Base-by-base conservation (phyloP, 2,888 invertebrate species). In the Eremobia ochroleuca region DNA sequence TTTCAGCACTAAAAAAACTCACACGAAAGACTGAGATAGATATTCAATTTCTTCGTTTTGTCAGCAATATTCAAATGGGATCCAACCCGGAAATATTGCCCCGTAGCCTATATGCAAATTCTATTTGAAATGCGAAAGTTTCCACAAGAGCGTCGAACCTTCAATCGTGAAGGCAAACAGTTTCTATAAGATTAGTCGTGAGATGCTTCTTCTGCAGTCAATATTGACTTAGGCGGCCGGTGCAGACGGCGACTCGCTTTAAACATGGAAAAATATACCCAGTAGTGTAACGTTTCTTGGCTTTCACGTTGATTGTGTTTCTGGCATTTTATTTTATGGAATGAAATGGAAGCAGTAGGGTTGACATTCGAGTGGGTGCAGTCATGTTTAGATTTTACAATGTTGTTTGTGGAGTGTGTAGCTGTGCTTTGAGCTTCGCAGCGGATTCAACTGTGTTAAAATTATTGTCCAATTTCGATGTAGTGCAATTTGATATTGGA, bases 161-260 rank as follows among this genome's bases (percentile, higher is more conserved):
- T 95, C 95, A 94, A 95, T 95, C 95, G 93, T 88, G 92, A 93
- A 94, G 83, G 95, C 94, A 96, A 96, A 96, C 95, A 96, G 94
- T 95, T 95, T 95, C 95, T 94, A 96, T 95, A 95, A 95, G 96
- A 95, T 96, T 96, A 96, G 95, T 94, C 93, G 94, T 91, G 91
- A 93, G 94, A 94, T 94, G 94, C 94, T 94, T 92, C 92, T 92
- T 89, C 91, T 90, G 87, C 87, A 92, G 94, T 95, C 95, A 95
- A 96, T 96, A 95, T 95, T 95, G 94, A 94, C 94, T 91, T 89
- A 88, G 91, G 88, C 89, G 86, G 90, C 89, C 87, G 88, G 78
- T 87, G 88, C 85, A 89, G 89, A 84, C 89, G 85, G 76, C 40
- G 69, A 77, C 65, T 85, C 62, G 76, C 76, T 84, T 81, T 77